Base-by-base conservation (phyloP, 2,797 vertebrate species). In the Carduelis carduelis region DNA sequence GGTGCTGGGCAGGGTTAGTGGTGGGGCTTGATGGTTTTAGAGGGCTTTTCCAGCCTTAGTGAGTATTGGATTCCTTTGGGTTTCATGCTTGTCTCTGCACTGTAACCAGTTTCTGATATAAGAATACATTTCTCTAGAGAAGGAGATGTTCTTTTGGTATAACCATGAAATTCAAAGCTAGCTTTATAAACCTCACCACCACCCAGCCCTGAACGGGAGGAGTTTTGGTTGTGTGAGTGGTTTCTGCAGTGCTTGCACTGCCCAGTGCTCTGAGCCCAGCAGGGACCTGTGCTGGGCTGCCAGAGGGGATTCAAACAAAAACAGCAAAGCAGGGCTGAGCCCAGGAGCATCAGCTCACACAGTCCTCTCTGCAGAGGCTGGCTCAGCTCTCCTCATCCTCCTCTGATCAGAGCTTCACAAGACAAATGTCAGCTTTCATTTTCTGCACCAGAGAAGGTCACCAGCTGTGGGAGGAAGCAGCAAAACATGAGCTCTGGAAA, bases 221-320 rank as follows among this genome's bases (percentile, higher is more conserved):
- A 56, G 39, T 37, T 37, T n/a, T 41, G 52, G 18, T 20, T 49
- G 17, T 60, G 2, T 21, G 26, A 63, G 6, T 57, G 34, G 11
- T 79, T 64, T 78, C 28, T 93, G 37, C 83, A 59, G 32, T 28
- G 17, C 28, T 53, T 64, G 55, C 46, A 28, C 26, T 32, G 61
- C 24, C 68, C 44, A 5, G 19, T 32, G 37, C 46, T 61, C 76
- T 9, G 5, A 53, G 56, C 56, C 49, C 70, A 64, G 44, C 19
- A 0, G 0, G 3, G 44, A 9, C 27, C 15, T 2, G 5, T 47
- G 15, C 61, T 4, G 2, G 30, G 19, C 52, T 14, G 59, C 14
- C 35, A 39, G 26, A 68, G 4, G 8, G 27, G 35, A 7, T 53
- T 57, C 39, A 49, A 39, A 39, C 39, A 39, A 39, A 39, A 39